These are phyloP conservation scores for Cuniculus paca DNA, from an alignment of 2,797 vertebrate species.

Conservation along the genomic window DNA sequence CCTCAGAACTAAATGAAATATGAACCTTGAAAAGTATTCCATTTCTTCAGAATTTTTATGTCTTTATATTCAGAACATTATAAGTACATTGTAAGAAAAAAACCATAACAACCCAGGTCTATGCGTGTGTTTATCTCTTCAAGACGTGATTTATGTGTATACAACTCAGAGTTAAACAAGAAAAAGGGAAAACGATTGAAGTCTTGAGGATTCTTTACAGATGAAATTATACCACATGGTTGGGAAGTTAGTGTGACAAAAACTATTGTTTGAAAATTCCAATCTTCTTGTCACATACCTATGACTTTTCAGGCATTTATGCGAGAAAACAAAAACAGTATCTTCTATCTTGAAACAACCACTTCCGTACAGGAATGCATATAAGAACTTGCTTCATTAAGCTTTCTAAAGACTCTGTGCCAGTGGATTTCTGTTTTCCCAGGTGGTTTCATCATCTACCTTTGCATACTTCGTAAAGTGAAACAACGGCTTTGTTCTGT, in stretches of 20 bases:
- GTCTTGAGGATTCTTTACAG: neutral
- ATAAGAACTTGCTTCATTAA: conserved; percentile 3
- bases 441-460: neutral
- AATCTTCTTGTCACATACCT: neutral
- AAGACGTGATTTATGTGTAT: neutral
- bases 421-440: conserved; percentile 7
- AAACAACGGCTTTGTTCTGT: conserved; percentile 28
- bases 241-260: conserved; percentile 11
- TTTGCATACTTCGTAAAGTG: neutral
- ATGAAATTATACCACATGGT: neutral
- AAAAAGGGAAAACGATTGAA: neutral
- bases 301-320: conserved; percentile 43
- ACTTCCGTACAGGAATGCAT: neutral
- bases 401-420: conserved; percentile 42
- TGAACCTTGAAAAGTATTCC: neutral
- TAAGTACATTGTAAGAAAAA: neutral
- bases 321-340: neutral
- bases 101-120: neutral
- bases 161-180: conserved; percentile 7
- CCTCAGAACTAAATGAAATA: conserved; percentile 30
- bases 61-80: conserved; percentile 10
- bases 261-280: conserved; percentile 36
- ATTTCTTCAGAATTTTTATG: conserved; percentile 9
- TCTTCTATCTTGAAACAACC: conserved; percentile 37
- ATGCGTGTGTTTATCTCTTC: neutral